Conservation (phyloP, 2,888 invertebrate genomes). For the Eristalis intricaria region DNA sequence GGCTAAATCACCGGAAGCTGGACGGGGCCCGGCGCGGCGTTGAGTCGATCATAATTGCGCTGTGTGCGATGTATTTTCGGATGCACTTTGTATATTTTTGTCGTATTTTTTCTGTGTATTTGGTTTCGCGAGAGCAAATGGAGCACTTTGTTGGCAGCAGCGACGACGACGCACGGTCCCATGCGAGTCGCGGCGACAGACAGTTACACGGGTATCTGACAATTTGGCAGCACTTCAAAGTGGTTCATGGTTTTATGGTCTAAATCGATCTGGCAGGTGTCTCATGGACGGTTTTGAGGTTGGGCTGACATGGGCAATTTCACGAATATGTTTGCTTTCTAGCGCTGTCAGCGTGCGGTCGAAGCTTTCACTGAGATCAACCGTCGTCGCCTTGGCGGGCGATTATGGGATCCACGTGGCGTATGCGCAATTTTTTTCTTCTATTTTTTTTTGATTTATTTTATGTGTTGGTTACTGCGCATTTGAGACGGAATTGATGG, state of each 20-base stretch:
- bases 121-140: slow-evolving; percentile 13
- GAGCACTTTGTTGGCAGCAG: slow-evolving; percentile 14
- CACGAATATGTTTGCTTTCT: slow-evolving; percentile 3
- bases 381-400: background rate
- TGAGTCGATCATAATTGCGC: slow-evolving; percentile 51
- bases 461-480: background rate
- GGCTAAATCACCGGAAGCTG: slow-evolving; percentile 55
- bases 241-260: slow-evolving; percentile 48
- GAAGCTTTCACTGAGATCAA: slow-evolving; percentile 33
- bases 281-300: slow-evolving; percentile 38
- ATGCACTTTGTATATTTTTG: background rate
- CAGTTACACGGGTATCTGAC: slow-evolving; percentile 22
- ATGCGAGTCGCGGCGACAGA: background rate
- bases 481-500: slow-evolving; percentile 2
- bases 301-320: slow-evolving; percentile 35
- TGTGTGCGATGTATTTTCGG: slow-evolving; percentile 20
- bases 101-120: background rate
- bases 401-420: slow-evolving; percentile 27
- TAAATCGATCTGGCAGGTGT: slow-evolving; percentile 59
- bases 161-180: background rate
- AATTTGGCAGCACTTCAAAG: slow-evolving; percentile 67
- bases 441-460: background rate
- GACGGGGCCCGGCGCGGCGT: slow-evolving; percentile 11
- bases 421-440: slow-evolving; percentile 31
- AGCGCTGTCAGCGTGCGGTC: background rate